Evolutionary conservation across 2,797 vertebrate species (phyloP), one percentile per base, ranked within the genome.

Genomic region (Harpagifer antarcticus): DNA sequence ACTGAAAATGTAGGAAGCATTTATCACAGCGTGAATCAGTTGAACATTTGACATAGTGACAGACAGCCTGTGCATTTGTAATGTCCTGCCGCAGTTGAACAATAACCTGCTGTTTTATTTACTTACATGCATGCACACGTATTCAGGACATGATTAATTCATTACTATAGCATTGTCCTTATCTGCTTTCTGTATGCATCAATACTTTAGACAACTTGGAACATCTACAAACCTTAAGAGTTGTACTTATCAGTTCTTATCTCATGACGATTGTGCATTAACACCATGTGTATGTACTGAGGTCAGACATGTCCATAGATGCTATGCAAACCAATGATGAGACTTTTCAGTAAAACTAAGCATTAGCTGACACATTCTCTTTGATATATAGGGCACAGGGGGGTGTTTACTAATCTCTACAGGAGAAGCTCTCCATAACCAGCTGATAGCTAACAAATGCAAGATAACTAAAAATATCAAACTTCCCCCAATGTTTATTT

Each of bases 101-200:
- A 85, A 82, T 68, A 72, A 74, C 64, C 55, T 23, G 23, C 53
- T 52, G 85, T 76, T 79, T 55, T 68, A 74, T 85, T 65, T 75
- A 58, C 79, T 86, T 89, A 78, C 62, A 75, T 68, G 53, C 70
- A 80, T 76, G 78, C 70, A 83, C 72, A 73, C 58, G 71, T 88
- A 88, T 91, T 88, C 79, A 76, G 79, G 90, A 75, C 57, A 62
- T 86, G 83, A 93, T 76, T 87, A 84, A 91, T 88, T 88, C 11
- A 33, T 83, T 62, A 69, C 69, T 72, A 82, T 53, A 49, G 63
- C 76, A 88, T 79, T 71, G 74, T 83, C 56, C 33, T 69, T 64
- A 76, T 91, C 74, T 72, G 45, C 76, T 78, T 48, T 55, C 37
- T 45, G 56, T 33, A 54, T 65, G 80, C 83, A 74, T 73, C 70